These are phyloP conservation scores for Bacillus rossius DNA, from an alignment of 1,140 invertebrate species.

Conservation along the genomic window DNA sequence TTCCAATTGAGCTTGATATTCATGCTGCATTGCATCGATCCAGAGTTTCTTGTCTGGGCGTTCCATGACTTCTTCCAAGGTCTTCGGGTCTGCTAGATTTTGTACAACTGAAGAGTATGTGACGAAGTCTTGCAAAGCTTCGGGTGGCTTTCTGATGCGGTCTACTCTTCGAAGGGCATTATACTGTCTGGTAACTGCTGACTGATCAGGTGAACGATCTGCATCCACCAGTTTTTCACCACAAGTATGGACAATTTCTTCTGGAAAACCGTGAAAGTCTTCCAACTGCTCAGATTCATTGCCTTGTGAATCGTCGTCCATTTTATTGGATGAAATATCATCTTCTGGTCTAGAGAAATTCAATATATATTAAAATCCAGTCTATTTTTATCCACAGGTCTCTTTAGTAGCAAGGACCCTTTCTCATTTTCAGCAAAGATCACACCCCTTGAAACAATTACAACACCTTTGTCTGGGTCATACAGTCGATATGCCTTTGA, in stretches of 20 bases:
- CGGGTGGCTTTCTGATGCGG: too few relatives aligned
- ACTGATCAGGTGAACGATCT: too few relatives aligned
- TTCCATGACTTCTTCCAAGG: neutral
- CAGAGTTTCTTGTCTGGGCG: neutral
- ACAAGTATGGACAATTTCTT: neutral
- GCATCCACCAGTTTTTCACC: neutral
- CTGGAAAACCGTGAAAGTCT: neutral
- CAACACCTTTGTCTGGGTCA: neutral
- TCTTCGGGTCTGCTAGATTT: neutral
- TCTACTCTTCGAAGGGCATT: too few relatives aligned
- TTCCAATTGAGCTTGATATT: neutral
- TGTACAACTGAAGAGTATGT: too few relatives aligned
- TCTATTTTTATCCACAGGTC: neutral
- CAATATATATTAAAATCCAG: too few relatives aligned
- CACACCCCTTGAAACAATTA: constrained; percentile 1
- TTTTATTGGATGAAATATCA: neutral
- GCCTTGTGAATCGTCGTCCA: neutral
- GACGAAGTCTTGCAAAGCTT: too few relatives aligned
- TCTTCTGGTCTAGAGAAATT: neutral
- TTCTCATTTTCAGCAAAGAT: constrained; percentile 15
- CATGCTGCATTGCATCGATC: neutral
- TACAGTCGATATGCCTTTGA: constrained; percentile 22
- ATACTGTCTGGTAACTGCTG: too few relatives aligned
- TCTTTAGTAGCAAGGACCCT: neutral
- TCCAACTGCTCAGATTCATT: neutral